Conservation (phyloP, 2,888 invertebrate genomes). For the Oithona nana region DNA sequence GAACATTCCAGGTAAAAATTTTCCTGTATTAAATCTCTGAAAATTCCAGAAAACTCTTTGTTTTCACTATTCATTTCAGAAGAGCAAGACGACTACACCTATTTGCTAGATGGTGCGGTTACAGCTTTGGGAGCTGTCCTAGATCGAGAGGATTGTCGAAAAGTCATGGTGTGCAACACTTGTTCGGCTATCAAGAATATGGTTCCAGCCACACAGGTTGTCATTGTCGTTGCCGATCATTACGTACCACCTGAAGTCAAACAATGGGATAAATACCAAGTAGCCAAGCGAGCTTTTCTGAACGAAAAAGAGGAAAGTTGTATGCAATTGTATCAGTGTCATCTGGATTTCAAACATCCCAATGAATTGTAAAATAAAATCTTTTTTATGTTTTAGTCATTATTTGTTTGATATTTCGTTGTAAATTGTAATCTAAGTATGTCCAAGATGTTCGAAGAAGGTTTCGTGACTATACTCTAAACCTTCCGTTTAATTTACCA, state of each 20-base stretch:
- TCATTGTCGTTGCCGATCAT: not conserved
- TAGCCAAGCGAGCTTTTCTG: not conserved
- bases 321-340: not conserved
- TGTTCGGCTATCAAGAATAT: not conserved
- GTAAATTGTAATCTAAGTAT: no score
- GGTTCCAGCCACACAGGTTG: not conserved
- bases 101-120: not conserved
- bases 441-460: no score
- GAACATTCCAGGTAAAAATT: not conserved
- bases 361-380: not conserved
- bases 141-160: not conserved
- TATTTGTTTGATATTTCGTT: no score
- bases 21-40: not conserved
- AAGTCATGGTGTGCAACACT: not conserved
- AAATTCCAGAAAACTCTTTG: not conserved
- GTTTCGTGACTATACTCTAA: no score
- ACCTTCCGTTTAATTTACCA: no score
- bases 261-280: not conserved
- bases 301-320: not conserved
- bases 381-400: not conserved
- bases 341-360: not conserved
- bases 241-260: not conserved
- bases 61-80: no score
- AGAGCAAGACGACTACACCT: not conserved
- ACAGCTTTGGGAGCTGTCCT: not conserved